Conservation (phyloP, 2,888 invertebrate genomes). For the Melipona bicolor region DNA sequence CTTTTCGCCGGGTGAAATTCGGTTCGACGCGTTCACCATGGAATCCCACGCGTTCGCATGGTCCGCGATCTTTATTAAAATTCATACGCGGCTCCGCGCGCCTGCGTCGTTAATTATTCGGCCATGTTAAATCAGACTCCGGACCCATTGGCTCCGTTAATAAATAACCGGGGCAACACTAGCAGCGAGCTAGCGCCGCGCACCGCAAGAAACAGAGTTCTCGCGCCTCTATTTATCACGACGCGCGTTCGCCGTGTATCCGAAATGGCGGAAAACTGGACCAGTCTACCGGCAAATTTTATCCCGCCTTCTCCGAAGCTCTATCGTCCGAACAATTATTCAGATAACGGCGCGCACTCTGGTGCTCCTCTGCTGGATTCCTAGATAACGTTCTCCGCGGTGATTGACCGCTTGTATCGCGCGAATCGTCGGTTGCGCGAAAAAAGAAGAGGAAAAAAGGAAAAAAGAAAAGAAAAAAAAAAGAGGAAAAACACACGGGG, state of each 20-base stretch:
- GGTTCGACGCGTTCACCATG: not conserved
- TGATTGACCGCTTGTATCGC: constrained; percentile 30
- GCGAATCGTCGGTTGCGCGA: not conserved
- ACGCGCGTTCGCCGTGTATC: not conserved
- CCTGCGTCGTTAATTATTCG: constrained; percentile 35
- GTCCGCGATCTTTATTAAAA: constrained; percentile 39
- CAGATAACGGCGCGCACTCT: not conserved
- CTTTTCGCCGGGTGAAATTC: not conserved
- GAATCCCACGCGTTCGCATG: not conserved
- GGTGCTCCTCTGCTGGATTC: constrained; percentile 1
- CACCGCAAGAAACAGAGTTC: constrained; percentile 30
- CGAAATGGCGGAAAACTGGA: constrained; percentile 10
- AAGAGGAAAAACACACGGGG: not conserved
- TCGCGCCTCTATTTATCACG: constrained; percentile 27
- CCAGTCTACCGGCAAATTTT: not conserved
- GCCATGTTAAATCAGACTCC: constrained; percentile 29
- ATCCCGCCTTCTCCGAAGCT: constrained; percentile 5
- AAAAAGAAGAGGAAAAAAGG: not conserved
- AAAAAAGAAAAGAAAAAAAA: no score
- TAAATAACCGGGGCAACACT: constrained; percentile 45
- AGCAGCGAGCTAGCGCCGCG: not conserved
- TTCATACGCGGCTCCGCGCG: constrained; percentile 26
- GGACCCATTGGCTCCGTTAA: constrained; percentile 23
- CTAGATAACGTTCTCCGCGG: constrained; percentile 15
- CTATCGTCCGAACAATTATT: constrained; percentile 12